Base-by-base conservation (phyloP, 2,888 invertebrate genomes). In the Microplitis deprimator region DNA sequence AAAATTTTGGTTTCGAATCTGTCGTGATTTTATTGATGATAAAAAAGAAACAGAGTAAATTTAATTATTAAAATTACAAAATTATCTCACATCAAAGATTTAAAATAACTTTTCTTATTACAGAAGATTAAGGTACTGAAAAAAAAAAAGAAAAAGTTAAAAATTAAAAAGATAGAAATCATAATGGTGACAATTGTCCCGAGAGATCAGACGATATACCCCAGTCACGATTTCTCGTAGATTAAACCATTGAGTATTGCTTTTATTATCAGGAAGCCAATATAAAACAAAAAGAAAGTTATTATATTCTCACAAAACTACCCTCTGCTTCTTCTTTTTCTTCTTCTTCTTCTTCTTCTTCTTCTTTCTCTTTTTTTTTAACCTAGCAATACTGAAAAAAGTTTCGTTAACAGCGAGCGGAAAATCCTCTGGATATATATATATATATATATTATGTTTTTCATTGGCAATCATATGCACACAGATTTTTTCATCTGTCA, bases 161-260 rank as follows among this genome's bases (percentile, higher is more conserved):
- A 68, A 29, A 29, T 29, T 29, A 17, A 17, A 41, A 72, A 38
- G 71, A 62, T 62, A n/a, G 20, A 61, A 7, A 29, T 6, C 29
- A 29, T 3, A 29, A 29, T 29, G 62, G 20, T 6, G 65, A 50
- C 29, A 39, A 67, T 67, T 20, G 67, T 77, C 70, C 5, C 80
- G 73, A 80, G 81, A 70, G n/a, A 67, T 69, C 61, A 29, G 69
- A 73, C 80, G 77, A 79, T 76, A 79, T 79, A 29, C 29, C 80
- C 39, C 10, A 39, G 62, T 61, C 83, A 81, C 84, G 81, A 84
- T 84, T 83, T 79, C 83, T 77, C 78, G 72, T 64, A 59, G 77
- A 77, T 79, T 72, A 78, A 79, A 73, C 75, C 77, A 68, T 78
- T 67, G 81, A 77, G 81, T 80, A 77, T 81, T 79, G 79, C 81